Base-by-base conservation (phyloP, 1,140 invertebrate species). In the Colletes gigas region DNA sequence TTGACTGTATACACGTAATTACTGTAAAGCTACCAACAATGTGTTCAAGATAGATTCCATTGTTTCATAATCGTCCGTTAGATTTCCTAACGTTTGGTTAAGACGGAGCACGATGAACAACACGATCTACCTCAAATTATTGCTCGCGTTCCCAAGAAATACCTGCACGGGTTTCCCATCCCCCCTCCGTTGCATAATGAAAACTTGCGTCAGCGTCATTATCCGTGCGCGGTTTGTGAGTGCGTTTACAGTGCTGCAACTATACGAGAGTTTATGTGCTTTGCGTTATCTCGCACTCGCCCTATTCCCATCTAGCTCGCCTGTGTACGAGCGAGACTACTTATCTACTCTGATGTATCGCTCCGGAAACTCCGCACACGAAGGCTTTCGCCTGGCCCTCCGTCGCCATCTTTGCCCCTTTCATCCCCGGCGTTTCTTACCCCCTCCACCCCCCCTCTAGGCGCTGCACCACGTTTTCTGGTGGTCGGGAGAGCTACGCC, bases 271-370 rank as follows among this genome's bases (percentile, higher is more conserved):
- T 82, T 78, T 82, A 82, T 82, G 63, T 69, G 63, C 69, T 73
- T 59, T 65, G 76, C 81, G 84, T 86, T 86, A 86, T 86, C 85
- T 86, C 47, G 62, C 60, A 54, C 71, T 76, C 75, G 54, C 72
- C 30, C 72, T 74, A 69, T 77, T 78, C 73, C 74, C 70, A 79
- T 84, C 80, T 74, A 73, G 74, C 73, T 67, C 17, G 67, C 21
- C 50, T 57, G 81, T 77, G 67, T 72, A 60, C 73, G 50, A 9
- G 50, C 50, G 68, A 72, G 83, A 72, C 80, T 85, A 78, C 83
- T 86, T 86, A 82, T 85, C 81, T 76, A 57, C 67, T 78, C 83
- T 86, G 84, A 85, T 79, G 84, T 83, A 86, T 86, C 67, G 83
- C 84, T 59, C 75, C 80, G 80, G 84, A 86, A 86, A 86, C 83